A percentile compares a stretch with the other conserved stretches of the same genome.
Conservation (phyloP, 2,888 invertebrate species). For the Stegophylla sp. region DNA sequence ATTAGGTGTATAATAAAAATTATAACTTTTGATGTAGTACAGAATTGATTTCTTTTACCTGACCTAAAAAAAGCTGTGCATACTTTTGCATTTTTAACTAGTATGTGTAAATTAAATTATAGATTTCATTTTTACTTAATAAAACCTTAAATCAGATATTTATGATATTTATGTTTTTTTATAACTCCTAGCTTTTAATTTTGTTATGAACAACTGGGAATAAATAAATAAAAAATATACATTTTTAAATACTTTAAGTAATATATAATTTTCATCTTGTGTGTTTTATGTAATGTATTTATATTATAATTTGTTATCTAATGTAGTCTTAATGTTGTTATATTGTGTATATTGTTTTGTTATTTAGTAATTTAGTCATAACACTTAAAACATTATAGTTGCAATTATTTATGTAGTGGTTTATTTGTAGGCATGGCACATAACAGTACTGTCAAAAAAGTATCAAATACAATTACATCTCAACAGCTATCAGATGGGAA, state of each 20-base stretch:
- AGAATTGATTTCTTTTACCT: too few species aligned
- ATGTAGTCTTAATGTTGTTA: neutral
- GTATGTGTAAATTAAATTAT: too few species aligned
- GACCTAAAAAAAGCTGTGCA: too few species aligned
- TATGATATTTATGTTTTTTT: too few species aligned
- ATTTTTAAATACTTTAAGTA: neutral
- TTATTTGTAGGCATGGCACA: slow-evolving; percentile 55
- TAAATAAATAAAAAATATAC: neutral
- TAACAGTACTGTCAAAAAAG: slow-evolving; percentile 47
- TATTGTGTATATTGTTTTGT: neutral
- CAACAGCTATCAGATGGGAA: slow-evolving; percentile 17
- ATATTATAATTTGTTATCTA: neutral
- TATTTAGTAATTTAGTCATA: neutral
- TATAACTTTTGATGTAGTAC: too few species aligned
- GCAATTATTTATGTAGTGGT: slow-evolving; percentile 60
- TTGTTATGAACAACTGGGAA: too few species aligned
- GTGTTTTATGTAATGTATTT: slow-evolving; percentile 2
- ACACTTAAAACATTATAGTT: slow-evolving; percentile 42
- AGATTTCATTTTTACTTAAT: too few species aligned
- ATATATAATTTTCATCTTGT: neutral
- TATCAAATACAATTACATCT: slow-evolving; percentile 17
- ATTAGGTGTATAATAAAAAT: too few species aligned
- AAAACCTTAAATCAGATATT: too few species aligned
- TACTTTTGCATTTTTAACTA: too few species aligned
- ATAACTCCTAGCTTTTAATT: too few species aligned